A percentile compares a stretch with the other conserved stretches of the same genome.
phyloP scores from a whole-genome alignment of 2,113 vertebrate genomes.

The Amblyornis subalaris region DNA sequence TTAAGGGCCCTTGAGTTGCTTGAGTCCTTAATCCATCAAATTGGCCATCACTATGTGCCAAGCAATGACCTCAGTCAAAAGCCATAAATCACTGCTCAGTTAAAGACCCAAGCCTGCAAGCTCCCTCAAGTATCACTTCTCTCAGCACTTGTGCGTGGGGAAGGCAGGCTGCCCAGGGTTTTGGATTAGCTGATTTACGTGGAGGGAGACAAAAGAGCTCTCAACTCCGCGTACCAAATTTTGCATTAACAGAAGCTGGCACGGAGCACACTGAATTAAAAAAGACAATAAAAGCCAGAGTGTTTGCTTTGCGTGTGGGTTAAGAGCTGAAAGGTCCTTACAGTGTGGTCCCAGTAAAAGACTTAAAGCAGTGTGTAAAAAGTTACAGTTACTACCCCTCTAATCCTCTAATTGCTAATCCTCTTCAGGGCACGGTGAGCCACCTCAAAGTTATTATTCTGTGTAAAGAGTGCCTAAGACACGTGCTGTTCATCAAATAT shows the following conservation, averaged over 20 bases:
- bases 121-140: background rate
- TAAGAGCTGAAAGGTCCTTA: background rate
- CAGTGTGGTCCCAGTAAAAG: background rate
- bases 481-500: background rate
- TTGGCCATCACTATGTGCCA: background rate
- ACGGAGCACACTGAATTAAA: background rate
- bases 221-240: background rate
- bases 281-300: background rate
- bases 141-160: background rate
- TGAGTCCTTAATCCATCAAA: conserved; percentile 27
- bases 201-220: background rate
- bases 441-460: background rate
- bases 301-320: background rate
- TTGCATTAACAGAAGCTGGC: background rate
- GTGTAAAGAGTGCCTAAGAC: background rate
- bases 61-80: conserved; percentile 34
- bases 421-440: background rate
- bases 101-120: background rate
- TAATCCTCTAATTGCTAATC: background rate
- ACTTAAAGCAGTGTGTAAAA: background rate
- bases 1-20: conserved; percentile 9
- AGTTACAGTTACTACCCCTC: background rate
- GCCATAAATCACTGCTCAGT: conserved; percentile 28
- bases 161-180: background rate
- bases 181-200: background rate